phyloP scores from a whole-genome alignment of 2,113 vertebrate genomes.

The Alethe diademata region DNA sequence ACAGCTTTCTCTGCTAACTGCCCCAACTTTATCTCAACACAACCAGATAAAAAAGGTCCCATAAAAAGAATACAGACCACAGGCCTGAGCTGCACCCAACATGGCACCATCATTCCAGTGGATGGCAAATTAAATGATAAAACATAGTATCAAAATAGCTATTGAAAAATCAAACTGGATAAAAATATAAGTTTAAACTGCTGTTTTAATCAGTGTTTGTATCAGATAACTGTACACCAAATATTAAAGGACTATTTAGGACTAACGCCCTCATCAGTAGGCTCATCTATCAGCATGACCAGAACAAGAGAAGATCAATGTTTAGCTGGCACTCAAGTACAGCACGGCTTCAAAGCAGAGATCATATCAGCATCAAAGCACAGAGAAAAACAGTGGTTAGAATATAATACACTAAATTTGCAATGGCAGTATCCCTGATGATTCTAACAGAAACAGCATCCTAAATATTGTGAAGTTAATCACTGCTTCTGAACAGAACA shows the following conservation, averaged over 20 bases:
- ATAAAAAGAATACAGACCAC: not conserved
- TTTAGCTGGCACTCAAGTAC: slow-evolving; percentile 24
- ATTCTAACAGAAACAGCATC: not conserved
- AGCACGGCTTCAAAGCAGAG: slow-evolving; percentile 25
- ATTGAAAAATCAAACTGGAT: slow-evolving; percentile 48
- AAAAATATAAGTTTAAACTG: slow-evolving; percentile 40
- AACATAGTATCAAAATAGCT: not conserved
- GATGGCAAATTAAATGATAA: not conserved
- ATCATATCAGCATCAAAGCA: slow-evolving; percentile 7
- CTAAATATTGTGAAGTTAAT: not conserved
- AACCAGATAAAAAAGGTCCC: not conserved
- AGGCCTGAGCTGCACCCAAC: not conserved
- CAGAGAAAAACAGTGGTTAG: slow-evolving; percentile 2
- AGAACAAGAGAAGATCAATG: not conserved
- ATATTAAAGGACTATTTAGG: slow-evolving; percentile 20
- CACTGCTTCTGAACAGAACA: not conserved
- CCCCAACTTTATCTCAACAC: not conserved
- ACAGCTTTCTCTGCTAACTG: not conserved
- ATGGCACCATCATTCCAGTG: not conserved
- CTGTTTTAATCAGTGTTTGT: slow-evolving; percentile 41
- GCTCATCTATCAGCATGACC: slow-evolving; percentile 28
- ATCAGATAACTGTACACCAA: slow-evolving; percentile 48
- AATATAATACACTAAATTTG: not conserved
- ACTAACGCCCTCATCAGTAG: slow-evolving; percentile 15
- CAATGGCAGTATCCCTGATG: slow-evolving; percentile 13